A percentile compares a stretch with the other conserved stretches of the same genome.
Evolutionary conservation across 2,113 vertebrate genomes (phyloP).

Genomic region (Phalacrocorax pelagicus): DNA sequence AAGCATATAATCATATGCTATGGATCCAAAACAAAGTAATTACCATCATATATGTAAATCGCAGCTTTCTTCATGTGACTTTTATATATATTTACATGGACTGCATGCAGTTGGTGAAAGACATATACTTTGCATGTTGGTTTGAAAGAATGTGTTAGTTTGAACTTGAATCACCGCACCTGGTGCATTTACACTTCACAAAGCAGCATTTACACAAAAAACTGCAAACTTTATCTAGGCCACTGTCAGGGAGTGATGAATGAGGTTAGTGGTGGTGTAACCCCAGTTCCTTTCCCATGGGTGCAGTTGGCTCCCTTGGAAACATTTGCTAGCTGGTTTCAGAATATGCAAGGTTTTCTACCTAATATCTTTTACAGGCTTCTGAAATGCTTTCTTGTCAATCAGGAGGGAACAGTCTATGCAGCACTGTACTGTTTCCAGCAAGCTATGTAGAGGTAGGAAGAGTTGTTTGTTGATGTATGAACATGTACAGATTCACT

Average conservation of each 20-base stretch:
- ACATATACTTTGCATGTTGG: not conserved
- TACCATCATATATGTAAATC: not conserved
- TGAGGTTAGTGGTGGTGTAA: constrained; percentile 58
- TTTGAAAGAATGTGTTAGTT: not conserved
- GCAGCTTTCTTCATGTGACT: not conserved
- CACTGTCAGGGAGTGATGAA: constrained; percentile 65
- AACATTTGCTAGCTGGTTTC: not conserved
- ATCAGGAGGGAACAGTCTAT: not conserved
- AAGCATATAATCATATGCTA: not conserved
- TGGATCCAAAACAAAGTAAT: not conserved
- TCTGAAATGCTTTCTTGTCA: not conserved
- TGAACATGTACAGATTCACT: not conserved
- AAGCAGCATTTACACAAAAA: constrained; percentile 22
- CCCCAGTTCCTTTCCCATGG: constrained; percentile 16
- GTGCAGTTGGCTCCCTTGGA: not conserved
- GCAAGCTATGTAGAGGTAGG: not conserved
- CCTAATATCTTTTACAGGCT: not conserved
- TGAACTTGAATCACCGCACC: not conserved
- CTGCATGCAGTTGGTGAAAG: not conserved
- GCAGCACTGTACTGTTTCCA: not conserved
- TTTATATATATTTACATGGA: not conserved
- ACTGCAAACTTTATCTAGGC: constrained; percentile 58
- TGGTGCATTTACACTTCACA: constrained; percentile 23
- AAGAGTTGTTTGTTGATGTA: not conserved
- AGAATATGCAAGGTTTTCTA: not conserved